Evolutionary conservation across 2,797 vertebrate species (phyloP), one percentile per base, ranked within the genome.

Genomic region (Chaunax sp.): DNA sequence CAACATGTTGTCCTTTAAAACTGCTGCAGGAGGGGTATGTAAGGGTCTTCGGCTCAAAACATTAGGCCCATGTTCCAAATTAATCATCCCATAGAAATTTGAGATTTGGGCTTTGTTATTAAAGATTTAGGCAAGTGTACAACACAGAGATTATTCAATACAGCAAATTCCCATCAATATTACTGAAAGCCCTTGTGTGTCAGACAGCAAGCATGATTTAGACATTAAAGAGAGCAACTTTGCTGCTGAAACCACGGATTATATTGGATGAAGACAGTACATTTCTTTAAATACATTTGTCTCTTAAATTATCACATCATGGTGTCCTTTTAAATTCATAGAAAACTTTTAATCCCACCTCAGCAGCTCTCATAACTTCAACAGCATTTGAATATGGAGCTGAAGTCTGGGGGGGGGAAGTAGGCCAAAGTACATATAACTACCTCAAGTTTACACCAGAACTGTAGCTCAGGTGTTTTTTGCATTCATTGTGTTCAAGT

Each of bases 361-460:
- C 9, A 14, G 22, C 26, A 3, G 12, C 40, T 19, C 10, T 22
- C 11, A 62, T 16, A 18, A n/a, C 22, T 20, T 50, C 13, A 11
- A 33, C 6, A 37, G 46, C 16, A 67, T 6, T 15, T 53, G 3
- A 66, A 69, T 44, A 26, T 33, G 38, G 38, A 64, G 23, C 46
- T 64, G 15, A 66, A 28, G 43, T 44, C 7, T 55, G 15, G 12
- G 38, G 11, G 15, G 10, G 14, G 4, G 22, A 9, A 63, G 60
- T 3, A 49, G 7, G 28, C 19, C 18, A 41, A 47, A 53, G 25
- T n/a, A 53, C 35, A 53, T 3, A 45, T 20, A 44, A 64, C 63
- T 60, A 13, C 13, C 11, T 47, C 0, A 57, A 30, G n/a, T 8
- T 35, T 6, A 53, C 18, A 52, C 8, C 3, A 26, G 0, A 43